Percentiles rank a stretch among this genome's conserved stretches.
Evolutionary conservation across 2,797 vertebrate genomes (phyloP).

Genomic region (Gymnothorax javanicus): DNA sequence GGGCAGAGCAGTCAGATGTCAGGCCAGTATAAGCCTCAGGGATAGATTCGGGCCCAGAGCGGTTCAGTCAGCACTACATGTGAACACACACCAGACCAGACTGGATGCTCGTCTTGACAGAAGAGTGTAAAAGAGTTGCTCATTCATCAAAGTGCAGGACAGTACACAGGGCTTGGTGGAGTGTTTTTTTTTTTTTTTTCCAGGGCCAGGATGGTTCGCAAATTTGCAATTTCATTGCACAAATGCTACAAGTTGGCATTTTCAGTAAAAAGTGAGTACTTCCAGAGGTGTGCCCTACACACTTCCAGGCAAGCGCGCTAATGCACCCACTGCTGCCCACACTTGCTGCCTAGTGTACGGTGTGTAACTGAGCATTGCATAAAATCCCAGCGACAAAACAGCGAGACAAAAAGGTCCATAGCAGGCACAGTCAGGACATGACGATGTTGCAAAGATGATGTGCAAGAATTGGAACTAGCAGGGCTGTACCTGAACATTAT

Average conservation of each 20-base stretch:
- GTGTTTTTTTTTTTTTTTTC: background rate
- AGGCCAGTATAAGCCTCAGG: background rate
- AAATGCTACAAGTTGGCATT: constrained; percentile 1
- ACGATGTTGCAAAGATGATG: background rate
- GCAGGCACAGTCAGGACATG: background rate
- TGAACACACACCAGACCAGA: too few species aligned
- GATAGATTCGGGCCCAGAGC: too few species aligned
- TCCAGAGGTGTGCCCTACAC: background rate
- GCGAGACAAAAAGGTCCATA: background rate
- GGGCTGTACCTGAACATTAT: background rate
- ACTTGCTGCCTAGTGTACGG: background rate
- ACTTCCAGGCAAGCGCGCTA: background rate
- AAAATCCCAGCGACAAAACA: background rate
- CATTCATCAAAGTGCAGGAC: background rate
- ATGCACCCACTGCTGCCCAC: background rate
- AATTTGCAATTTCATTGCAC: background rate
- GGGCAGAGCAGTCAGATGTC: background rate
- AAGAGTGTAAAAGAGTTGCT: background rate
- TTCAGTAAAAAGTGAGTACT: background rate
- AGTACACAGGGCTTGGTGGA: background rate
- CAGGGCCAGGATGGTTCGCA: background rate
- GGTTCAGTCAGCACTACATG: too few species aligned
- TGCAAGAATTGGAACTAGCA: background rate
- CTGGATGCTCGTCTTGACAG: background rate
- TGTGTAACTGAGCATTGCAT: background rate